Base-by-base conservation (phyloP, 2,113 vertebrate genomes). In the Siniperca chuatsi region DNA sequence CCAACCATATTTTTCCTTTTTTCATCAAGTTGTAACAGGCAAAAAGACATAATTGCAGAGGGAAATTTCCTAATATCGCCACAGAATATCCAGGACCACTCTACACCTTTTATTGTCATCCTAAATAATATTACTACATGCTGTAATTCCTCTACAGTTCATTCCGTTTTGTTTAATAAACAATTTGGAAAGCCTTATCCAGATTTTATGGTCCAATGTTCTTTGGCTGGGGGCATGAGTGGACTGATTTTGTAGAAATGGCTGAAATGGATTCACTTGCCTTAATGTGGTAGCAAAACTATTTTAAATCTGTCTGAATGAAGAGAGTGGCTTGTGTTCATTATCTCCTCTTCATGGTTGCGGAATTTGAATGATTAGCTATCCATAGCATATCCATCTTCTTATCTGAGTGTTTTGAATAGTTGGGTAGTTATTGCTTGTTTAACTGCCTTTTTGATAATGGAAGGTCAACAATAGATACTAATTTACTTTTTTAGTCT, bases 341-440 rank as follows among this genome's bases (percentile, higher is more conserved):
- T 77, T 78, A 90, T 89, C 79, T 87, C 57, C 42, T 65, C 55
- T 77, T 79, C 70, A 57, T 69, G 42, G 52, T 75, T 72, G 37
- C 78, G 89, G 86, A 88, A 92, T 93, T 82, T 86, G 6, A 92
- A 78, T 3, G 0, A 87, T 91, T 88, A 75, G 67, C 61, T 78
- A 66, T 82, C 75, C 44, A 75, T 82, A 84, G 75, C 75, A 73
- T 73, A 68, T 78, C 65, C 35, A 58, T 70, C 61, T 33, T 77
- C 79, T 89, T 90, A 92, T 92, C 91, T 12, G 42, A 81, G 46
- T 85, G 85, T 92, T 93, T 83, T 73, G 62, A 87, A 91, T 82
- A 71, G 76, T 42, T 81, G 54, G 40, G 74, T 29, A 66, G 71
- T 81, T 79, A 71, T 52, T 80, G 86, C 77, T 84, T 89, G 58